phyloP scores from a whole-genome alignment of 2,797 vertebrate species.

The Yasuhikotakia modesta region DNA sequence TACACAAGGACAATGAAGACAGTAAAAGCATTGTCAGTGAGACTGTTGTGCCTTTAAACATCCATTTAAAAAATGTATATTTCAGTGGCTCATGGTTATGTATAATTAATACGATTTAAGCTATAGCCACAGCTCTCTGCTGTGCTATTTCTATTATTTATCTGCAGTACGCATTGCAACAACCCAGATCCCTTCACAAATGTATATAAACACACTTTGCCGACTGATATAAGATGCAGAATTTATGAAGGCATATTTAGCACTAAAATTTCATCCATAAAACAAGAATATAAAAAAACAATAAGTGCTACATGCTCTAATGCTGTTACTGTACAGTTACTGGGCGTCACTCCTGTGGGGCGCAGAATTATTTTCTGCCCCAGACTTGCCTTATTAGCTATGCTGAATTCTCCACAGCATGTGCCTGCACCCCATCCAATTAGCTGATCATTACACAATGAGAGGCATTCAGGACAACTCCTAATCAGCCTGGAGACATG shows the following conservation, averaged over 20 bases:
- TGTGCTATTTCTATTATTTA: conserved; percentile 32
- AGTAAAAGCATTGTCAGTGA: not conserved
- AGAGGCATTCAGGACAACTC: conserved; percentile 41
- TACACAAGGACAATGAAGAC: not conserved
- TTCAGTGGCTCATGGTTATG: conserved; percentile 16
- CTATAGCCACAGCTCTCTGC: not conserved
- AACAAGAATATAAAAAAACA: not conserved
- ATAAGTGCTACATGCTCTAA: conserved; percentile 1
- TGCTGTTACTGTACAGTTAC: conserved; percentile 16
- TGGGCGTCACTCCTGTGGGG: conserved; percentile 5
- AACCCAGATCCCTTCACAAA: conserved; percentile 17
- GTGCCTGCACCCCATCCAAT: conserved; percentile 50
- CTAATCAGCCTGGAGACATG: conserved; percentile 42
- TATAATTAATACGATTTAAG: not conserved
- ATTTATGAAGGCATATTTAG: not conserved
- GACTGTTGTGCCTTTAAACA: not conserved
- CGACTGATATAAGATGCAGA: conserved; percentile 19
- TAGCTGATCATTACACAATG: conserved; percentile 55
- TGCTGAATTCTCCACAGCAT: conserved; percentile 40
- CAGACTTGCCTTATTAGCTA: conserved; percentile 34
- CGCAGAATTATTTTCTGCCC: conserved; percentile 20
- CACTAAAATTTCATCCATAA: not conserved
- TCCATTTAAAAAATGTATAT: not conserved
- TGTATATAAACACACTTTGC: conserved; percentile 18
- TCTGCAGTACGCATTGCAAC: conserved; percentile 22